phyloP scores from a whole-genome alignment of 2,888 invertebrate species.

The Neria commutata region DNA sequence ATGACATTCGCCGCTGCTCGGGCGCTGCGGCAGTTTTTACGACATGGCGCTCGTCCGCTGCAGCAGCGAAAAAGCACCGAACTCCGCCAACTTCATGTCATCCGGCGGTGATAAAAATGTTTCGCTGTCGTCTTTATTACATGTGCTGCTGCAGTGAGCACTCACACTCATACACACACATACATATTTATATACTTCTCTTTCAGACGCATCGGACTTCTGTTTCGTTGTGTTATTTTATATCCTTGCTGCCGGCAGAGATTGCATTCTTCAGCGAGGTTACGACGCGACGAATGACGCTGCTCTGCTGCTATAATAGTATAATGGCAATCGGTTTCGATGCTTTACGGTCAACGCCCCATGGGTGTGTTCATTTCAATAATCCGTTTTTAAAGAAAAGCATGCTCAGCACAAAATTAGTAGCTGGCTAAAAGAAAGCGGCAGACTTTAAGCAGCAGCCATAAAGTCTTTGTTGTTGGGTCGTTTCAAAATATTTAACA shows the following conservation, averaged over 20 bases:
- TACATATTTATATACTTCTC: too few species aligned
- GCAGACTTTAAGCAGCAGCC: too few species aligned
- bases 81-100: conserved; percentile 42
- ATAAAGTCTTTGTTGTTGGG: too few species aligned
- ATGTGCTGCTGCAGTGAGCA: too few species aligned
- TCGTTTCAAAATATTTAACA: too few species aligned
- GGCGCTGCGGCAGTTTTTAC: not conserved
- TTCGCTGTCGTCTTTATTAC: conserved; percentile 7
- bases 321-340: not conserved
- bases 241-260: conserved; percentile 15
- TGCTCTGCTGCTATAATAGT: too few species aligned
- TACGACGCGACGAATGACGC: too few species aligned
- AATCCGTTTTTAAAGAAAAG: too few species aligned
- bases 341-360: not conserved
- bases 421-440: too few species aligned
- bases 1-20: not conserved
- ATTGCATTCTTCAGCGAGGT: conserved; percentile 1
- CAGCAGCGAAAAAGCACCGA: not conserved
- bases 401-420: too few species aligned
- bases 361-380: not conserved
- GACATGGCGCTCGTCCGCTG: not conserved
- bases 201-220: too few species aligned
- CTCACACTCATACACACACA: too few species aligned
- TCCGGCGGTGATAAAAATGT: conserved; percentile 39
- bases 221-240: conserved; percentile 7